phyloP scores from a whole-genome alignment of 2,888 invertebrate species.

The Eurytoma californica region DNA sequence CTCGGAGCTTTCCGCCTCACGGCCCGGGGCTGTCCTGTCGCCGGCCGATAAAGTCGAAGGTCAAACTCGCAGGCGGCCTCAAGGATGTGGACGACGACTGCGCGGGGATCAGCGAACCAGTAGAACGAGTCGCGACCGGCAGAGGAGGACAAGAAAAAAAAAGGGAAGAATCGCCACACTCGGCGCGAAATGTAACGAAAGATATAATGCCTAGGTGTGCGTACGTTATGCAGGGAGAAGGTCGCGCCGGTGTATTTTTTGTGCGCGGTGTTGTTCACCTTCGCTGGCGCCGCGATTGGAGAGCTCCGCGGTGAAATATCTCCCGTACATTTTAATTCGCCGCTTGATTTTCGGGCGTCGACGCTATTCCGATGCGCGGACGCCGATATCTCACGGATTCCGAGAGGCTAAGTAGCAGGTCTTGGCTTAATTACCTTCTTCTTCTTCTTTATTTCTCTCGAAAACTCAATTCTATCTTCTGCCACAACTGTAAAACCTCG shows the following conservation, averaged over 20 bases:
- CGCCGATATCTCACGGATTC: no score
- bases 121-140: constrained; percentile 42
- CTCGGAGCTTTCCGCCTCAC: no score
- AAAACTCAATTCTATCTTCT: no score
- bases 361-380: no score
- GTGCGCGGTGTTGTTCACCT: constrained; percentile 4
- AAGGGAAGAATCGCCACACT: background rate
- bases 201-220: constrained; percentile 23
- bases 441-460: no score
- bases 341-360: background rate
- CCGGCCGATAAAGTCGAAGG: constrained; percentile 42
- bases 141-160: background rate
- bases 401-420: no score
- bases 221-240: background rate
- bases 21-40: constrained; percentile 27
- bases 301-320: no score
- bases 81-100: constrained; percentile 37
- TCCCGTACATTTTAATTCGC: constrained; percentile 9
- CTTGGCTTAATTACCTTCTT: no score
- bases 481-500: no score
- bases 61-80: constrained; percentile 37
- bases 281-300: background rate
- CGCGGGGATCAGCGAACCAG: constrained; percentile 33
- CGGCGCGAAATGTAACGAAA: constrained; percentile 23
- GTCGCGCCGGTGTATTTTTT: background rate